Evolutionary conservation across 2,888 invertebrate species (phyloP), one percentile per base, ranked within the genome.

Genomic region (Flexamia atlantica): DNA sequence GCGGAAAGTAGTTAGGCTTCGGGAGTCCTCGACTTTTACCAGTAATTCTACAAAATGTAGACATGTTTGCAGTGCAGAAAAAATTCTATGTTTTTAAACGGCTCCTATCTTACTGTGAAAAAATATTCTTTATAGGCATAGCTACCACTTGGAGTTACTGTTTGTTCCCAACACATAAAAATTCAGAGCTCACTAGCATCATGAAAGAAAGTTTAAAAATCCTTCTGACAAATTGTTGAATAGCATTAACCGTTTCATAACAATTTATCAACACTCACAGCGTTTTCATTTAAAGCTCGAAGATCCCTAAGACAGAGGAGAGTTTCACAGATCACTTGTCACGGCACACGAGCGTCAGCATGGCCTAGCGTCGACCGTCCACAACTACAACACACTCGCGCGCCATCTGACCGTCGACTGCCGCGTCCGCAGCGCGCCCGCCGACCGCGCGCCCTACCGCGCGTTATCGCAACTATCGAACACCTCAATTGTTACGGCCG

Each of bases 1-100:
- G 91, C 25, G 96, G 96, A 89, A 96, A 95, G 89, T 96, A 96
- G 90, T 96, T 95, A 82, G 96, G 95, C 89, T 95, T 94, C 81
- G 96, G 96, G 88, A 96, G 93, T 88, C 95, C 94, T 88, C 95
- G 93, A 90, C 95, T 95, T 90, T 94, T 94, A 88, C 96, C 95
- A 85, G 96, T 96, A 88, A 96, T 95, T 90, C 95, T 94, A 90
- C 96, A 96, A 90, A 94, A 95, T 89, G 95, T 86, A 5, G 88
- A 87, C 88, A 88, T 88, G 28, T 72, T 82, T 64, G 9, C 36
- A 23, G 5, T 60, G 17, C 32, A 53, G 17, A 81, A 60, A 57
- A n/a, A n/a, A n/a, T n/a, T n/a, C n/a, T n/a, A n/a, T n/a, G n/a
- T n/a, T n/a, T n/a, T n/a, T n/a, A n/a, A n/a, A n/a, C n/a, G n/a